These are phyloP conservation scores for Fregata magnificens DNA, from an alignment of 2,113 vertebrate species.

Conservation along the genomic window DNA sequence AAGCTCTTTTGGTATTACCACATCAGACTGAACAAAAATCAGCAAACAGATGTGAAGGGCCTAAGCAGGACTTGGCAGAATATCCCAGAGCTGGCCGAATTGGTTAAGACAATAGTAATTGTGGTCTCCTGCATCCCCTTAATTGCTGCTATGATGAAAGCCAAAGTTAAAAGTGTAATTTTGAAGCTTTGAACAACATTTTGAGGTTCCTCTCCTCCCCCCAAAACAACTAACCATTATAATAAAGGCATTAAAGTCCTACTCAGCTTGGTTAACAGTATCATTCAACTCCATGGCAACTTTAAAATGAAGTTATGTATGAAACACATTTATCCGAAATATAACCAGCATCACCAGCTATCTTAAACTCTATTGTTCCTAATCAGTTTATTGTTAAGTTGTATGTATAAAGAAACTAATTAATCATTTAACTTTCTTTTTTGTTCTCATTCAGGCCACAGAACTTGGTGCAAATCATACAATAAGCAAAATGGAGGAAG, in stretches of 20 bases:
- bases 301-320: background rate
- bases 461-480: background rate
- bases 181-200: background rate
- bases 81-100: background rate
- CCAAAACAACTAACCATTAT: rapidly evolving
- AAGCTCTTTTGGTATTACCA: background rate
- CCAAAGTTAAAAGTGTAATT: background rate
- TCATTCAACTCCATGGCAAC: background rate
- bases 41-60: background rate
- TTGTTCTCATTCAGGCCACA: background rate
- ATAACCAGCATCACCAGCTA: background rate
- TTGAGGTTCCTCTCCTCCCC: background rate
- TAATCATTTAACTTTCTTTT: background rate
- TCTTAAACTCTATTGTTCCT: background rate
- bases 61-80: background rate
- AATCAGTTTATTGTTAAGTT: background rate
- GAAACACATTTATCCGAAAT: background rate
- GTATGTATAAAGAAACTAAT: background rate
- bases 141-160: background rate
- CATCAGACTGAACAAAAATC: background rate
- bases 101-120: background rate
- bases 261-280: background rate
- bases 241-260: background rate
- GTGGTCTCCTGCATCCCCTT: background rate
- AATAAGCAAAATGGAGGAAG: background rate